Conservation (phyloP, 2,888 invertebrate genomes). For the Trachelus iudaicus region DNA sequence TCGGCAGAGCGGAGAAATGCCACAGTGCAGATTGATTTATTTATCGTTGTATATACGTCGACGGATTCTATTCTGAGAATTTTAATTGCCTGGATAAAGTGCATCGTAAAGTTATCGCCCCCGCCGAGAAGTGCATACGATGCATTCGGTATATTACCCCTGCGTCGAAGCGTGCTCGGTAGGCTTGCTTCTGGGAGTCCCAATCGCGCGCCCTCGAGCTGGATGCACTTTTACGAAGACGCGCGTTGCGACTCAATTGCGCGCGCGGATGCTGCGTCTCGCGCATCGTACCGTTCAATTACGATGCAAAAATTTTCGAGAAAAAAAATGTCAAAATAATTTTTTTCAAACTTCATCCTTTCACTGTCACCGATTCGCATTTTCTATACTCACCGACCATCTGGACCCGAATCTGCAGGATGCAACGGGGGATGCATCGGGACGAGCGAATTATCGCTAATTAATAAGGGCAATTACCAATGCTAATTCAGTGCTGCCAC, state of each 20-base stretch:
- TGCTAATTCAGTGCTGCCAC: constrained; percentile 17
- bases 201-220: neutral
- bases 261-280: too few species aligned
- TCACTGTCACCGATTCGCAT: neutral
- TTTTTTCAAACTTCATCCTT: too few species aligned
- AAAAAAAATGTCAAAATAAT: too few species aligned
- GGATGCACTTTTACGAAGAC: neutral
- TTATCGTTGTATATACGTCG: constrained; percentile 34
- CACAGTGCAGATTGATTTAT: constrained; percentile 47
- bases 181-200: neutral
- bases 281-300: too few species aligned
- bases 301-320: too few species aligned
- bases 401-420: neutral
- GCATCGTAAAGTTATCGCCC: constrained; percentile 14
- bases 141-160: neutral
- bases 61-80: constrained; percentile 31
- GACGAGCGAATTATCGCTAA: constrained; percentile 23
- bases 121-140: neutral
- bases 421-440: neutral
- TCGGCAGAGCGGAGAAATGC: constrained; percentile 46
- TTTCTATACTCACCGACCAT: neutral
- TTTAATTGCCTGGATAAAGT: constrained; percentile 28
- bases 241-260: neutral
- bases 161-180: neutral
- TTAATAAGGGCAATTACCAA: constrained; percentile 36